phyloP scores from a whole-genome alignment of 1,140 invertebrate genomes.

The Neodiprion virginianus region DNA sequence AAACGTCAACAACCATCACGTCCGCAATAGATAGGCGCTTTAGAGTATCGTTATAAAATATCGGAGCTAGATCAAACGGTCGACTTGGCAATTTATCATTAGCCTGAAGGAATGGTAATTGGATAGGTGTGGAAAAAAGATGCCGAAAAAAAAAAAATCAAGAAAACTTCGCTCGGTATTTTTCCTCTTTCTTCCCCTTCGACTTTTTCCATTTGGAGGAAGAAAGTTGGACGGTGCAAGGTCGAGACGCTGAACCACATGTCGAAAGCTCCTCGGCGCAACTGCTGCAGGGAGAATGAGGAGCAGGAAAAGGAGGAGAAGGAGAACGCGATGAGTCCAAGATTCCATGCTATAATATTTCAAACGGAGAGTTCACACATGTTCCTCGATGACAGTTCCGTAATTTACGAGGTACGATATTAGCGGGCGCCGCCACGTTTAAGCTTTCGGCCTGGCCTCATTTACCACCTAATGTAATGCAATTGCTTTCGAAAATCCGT shows the following conservation, averaged over 20 bases:
- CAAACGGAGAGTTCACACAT: conserved; percentile 25
- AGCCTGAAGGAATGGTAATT: no score
- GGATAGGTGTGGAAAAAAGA: no score
- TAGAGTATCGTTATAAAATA: no score
- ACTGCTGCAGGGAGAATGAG: not conserved
- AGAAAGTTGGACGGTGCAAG: conserved; percentile 8
- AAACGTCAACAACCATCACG: not conserved
- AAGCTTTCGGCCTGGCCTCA: not conserved
- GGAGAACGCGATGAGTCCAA: conserved; percentile 20
- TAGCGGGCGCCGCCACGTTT: conserved; percentile 25
- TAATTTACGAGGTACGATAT: conserved; percentile 47
- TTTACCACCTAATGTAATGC: not conserved
- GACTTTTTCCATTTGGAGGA: conserved; percentile 10
- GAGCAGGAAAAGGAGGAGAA: conserved; percentile 15
- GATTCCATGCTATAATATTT: conserved; percentile 40
- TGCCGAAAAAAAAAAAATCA: no score
- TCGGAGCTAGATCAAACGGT: no score
- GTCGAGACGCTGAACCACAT: not conserved
- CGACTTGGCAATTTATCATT: no score
- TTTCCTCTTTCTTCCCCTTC: not conserved
- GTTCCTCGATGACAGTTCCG: conserved; percentile 34
- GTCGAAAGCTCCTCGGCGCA: not conserved
- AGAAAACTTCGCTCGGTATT: no score
- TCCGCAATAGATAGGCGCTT: not conserved
- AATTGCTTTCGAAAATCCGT: not conserved